Evolutionary conservation across 92 coral and sea anemone genomes (phyloP).

Genomic region (Heliopora coerulea): DNA sequence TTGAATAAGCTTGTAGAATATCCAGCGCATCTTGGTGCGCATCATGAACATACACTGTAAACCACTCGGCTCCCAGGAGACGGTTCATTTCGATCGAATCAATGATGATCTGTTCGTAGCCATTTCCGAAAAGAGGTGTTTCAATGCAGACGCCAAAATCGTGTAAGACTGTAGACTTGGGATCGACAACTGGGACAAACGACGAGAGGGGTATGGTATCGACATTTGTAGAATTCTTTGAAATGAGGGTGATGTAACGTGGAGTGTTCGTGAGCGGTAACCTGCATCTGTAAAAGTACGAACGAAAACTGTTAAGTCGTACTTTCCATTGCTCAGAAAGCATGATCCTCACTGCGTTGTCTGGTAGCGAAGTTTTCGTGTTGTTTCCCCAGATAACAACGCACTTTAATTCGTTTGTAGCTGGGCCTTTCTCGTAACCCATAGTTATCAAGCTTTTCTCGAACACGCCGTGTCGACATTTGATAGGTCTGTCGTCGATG

Average conservation of each 20-base stretch:
- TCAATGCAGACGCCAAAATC: neutral
- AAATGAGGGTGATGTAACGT: neutral
- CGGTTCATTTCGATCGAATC: constrained; percentile 28
- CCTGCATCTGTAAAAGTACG: constrained; percentile 1
- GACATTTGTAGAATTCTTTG: neutral
- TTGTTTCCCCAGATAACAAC: constrained; percentile 5
- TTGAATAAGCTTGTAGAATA: neutral
- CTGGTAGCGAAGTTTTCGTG: neutral
- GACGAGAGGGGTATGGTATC: neutral
- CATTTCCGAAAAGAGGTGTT: neutral
- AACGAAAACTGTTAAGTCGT: neutral
- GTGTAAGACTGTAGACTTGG: neutral
- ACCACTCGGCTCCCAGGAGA: constrained; percentile 16
- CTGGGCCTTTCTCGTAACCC: constrained; percentile 11
- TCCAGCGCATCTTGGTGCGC: neutral
- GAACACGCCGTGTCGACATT: neutral
- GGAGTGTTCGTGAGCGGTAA: neutral
- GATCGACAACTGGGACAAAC: constrained; percentile 18
- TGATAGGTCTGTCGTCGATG: neutral
- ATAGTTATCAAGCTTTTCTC: constrained; percentile 7
- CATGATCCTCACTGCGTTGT: neutral
- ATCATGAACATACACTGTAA: constrained; percentile 16
- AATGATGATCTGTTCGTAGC: constrained; percentile 10
- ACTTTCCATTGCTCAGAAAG: constrained; percentile 9
- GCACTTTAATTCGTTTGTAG: neutral